phyloP scores from a whole-genome alignment of 2,888 invertebrate species.

The Drosophila melanosoma region DNA sequence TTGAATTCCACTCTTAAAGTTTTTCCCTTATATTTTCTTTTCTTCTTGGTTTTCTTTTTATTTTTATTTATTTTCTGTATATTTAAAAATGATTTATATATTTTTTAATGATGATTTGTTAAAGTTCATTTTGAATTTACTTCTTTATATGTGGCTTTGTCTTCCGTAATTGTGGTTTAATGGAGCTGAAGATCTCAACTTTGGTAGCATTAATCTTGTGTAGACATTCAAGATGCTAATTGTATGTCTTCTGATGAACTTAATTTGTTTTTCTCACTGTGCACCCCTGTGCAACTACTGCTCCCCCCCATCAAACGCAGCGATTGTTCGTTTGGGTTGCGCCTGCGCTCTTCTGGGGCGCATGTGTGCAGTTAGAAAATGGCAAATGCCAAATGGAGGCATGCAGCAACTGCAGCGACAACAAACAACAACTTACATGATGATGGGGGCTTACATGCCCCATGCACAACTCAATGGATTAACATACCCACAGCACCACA shows the following conservation, averaged over 20 bases:
- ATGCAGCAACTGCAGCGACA: constrained; percentile 40
- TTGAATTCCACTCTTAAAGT: background rate
- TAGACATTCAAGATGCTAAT: background rate
- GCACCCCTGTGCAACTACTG: background rate
- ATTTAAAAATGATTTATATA: too few relatives aligned
- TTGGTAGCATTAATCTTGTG: background rate
- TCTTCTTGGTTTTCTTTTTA: background rate
- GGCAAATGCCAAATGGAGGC: constrained; percentile 70
- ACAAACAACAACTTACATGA: constrained; percentile 38
- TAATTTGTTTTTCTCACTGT: constrained; percentile 1
- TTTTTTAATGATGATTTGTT: background rate
- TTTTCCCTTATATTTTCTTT: too few relatives aligned
- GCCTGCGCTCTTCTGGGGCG: constrained; percentile 54
- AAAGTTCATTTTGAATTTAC: background rate
- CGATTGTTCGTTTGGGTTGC: constrained; percentile 53
- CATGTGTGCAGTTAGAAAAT: constrained; percentile 72
- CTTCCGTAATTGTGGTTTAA: background rate
- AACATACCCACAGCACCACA: constrained; percentile 62
- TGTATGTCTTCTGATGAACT: background rate
- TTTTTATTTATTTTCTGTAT: background rate
- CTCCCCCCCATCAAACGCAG: constrained; percentile 7
- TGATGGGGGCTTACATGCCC: constrained; percentile 46
- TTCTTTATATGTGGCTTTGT: background rate
- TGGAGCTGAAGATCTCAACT: background rate
- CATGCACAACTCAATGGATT: constrained; percentile 45